These are phyloP conservation scores for Gavia stellata DNA, from an alignment of 2,113 vertebrate genomes.

Conservation along the genomic window DNA sequence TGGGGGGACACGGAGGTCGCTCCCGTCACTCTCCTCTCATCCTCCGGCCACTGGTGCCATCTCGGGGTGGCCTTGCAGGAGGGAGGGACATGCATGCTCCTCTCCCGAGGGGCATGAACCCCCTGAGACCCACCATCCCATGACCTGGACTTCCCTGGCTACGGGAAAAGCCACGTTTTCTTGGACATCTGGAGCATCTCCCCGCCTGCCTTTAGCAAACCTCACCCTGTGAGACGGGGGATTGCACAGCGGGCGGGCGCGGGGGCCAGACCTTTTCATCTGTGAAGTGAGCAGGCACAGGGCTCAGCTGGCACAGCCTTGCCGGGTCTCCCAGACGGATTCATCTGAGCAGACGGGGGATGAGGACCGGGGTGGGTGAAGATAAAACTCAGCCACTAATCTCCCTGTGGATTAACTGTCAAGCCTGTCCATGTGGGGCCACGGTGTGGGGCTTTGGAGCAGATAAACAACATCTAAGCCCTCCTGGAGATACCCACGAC, in stretches of 20 bases:
- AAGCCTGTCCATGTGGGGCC: background rate
- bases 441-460: background rate
- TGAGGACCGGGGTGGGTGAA: background rate
- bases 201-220: background rate
- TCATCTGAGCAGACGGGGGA: background rate
- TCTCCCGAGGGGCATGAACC: background rate
- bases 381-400: conserved; percentile 53
- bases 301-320: background rate
- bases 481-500: background rate
- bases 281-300: background rate
- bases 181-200: background rate
- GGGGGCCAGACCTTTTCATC: background rate
- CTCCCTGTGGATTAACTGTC: conserved; percentile 47
- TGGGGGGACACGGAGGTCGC: background rate
- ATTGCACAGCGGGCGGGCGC: rapidly evolving
- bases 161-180: rapidly evolving
- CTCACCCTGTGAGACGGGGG: background rate
- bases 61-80: background rate
- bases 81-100: rapidly evolving
- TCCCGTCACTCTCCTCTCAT: rapidly evolving
- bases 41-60: background rate
- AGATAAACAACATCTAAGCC: background rate
- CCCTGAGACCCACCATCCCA: background rate
- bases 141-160: no score
- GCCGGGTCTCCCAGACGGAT: background rate